Evolutionary conservation across 2,888 invertebrate species (phyloP), one percentile per base, ranked within the genome.

Genomic region (Dusona sp.): DNA sequence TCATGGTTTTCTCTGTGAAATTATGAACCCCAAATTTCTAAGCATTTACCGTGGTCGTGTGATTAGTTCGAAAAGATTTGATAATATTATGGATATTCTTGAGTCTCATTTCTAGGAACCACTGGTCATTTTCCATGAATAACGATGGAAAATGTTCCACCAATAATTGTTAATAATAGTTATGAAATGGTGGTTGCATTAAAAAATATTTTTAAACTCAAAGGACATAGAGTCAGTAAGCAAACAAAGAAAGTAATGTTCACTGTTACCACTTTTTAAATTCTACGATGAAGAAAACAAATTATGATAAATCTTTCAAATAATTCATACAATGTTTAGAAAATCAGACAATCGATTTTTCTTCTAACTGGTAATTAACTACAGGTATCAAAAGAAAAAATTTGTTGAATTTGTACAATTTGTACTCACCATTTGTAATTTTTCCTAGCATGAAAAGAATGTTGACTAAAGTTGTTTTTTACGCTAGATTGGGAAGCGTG

Each of bases 361-460:
- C 7, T 16, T 61, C 25, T 61, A 13, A 61, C 13, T 45, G 2
- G 2, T 16, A 45, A 13, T 45, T 45, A 13, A 2, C 13, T 45
- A 13, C 0, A 45, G 2, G 45, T 45, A 65, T 64, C 29, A 13
- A 64, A 19, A 2, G 19, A 36, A 25, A 25, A 42, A 25, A 25
- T 61, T 9, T 19, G n/a, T 25, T 7, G 6, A 9, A 25, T 25
- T 61, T 9, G n/a, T 1, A 38, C 25, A 36, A 7, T 11, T 65
- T 64, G 19, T 9, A 79, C 86, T 86, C 61, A 86, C 86, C 86
- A 86, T 86, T 80, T 79, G 73, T 73, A 48, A 83, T 73, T 51
- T 48, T 57, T 25, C n/a, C 19, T 45, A 54, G 25, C 67, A 79
- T 73, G 42, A 45, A 78, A 65, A 3, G 51, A 29, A 36, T 36